phyloP scores from a whole-genome alignment of 2,888 invertebrate species.

The Aleiodes testaceus region DNA sequence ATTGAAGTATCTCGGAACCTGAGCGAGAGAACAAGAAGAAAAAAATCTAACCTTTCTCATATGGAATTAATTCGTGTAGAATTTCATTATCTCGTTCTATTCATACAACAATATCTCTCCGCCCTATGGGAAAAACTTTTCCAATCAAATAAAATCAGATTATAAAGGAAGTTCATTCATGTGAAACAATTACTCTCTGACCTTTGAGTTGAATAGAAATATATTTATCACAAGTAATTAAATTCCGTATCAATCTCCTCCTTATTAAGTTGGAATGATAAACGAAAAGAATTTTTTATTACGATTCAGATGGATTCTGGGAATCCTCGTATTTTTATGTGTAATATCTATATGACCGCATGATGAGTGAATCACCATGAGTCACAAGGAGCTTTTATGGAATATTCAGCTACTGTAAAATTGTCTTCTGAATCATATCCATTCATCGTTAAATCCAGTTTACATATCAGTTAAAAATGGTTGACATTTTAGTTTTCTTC shows the following conservation, averaged over 20 bases:
- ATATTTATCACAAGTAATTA: background rate
- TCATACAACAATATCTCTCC: no score
- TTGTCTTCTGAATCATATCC: slow-evolving; percentile 47
- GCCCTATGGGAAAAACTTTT: no score
- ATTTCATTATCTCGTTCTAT: no score
- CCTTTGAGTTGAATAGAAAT: background rate
- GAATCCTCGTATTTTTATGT: slow-evolving; percentile 10
- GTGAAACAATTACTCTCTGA: background rate
- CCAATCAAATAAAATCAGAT: background rate
- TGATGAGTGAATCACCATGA: slow-evolving; percentile 5
- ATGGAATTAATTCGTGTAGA: no score
- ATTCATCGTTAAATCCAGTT: slow-evolving; percentile 39
- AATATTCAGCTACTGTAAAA: background rate
- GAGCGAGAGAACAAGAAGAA: no score
- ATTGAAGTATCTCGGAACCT: no score
- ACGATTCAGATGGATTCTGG: background rate
- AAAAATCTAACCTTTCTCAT: no score
- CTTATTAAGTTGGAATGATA: no score
- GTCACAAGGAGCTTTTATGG: background rate
- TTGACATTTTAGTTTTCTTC: no score
- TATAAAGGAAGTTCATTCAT: background rate
- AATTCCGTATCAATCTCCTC: background rate
- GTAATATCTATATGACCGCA: background rate
- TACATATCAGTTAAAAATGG: background rate
- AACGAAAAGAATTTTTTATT: background rate